These are phyloP conservation scores for Alentia gelatinosa DNA, from an alignment of 2,888 invertebrate species.

Conservation along the genomic window DNA sequence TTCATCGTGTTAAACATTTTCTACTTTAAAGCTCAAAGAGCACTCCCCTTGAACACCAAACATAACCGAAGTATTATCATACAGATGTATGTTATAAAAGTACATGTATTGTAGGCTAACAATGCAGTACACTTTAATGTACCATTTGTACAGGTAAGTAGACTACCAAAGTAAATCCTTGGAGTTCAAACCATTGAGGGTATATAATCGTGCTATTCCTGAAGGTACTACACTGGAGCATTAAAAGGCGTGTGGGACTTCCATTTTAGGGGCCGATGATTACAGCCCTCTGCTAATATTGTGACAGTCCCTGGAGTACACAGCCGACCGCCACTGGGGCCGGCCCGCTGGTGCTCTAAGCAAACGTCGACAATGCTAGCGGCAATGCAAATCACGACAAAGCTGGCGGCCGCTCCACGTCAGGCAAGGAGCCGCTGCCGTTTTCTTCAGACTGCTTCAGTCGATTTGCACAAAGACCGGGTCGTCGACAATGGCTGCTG, in stretches of 20 bases:
- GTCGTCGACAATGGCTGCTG: not conserved
- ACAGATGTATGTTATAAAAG: too few relatives aligned
- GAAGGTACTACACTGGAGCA: too few relatives aligned
- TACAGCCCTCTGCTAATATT: conserved; percentile 45
- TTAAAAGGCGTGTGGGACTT: not conserved
- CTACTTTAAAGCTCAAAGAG: too few relatives aligned
- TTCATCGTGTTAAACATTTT: too few relatives aligned
- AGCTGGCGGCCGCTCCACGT: conserved; percentile 16
- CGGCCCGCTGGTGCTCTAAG: conserved; percentile 3
- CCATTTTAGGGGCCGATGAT: conserved; percentile 33
- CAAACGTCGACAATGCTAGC: not conserved
- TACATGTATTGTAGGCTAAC: too few relatives aligned
- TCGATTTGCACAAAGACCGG: not conserved
- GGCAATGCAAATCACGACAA: conserved; percentile 33
- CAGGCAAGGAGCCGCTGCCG: conserved; percentile 2
- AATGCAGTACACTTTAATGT: too few relatives aligned
- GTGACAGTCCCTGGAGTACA: conserved; percentile 13
- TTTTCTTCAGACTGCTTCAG: not conserved
- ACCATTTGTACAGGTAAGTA: too few relatives aligned
- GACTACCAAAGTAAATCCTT: too few relatives aligned
- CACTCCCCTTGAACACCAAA: too few relatives aligned
- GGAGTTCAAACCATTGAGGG: too few relatives aligned
- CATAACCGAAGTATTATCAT: too few relatives aligned
- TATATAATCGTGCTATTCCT: too few relatives aligned
- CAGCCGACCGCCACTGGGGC: not conserved